Evolutionary conservation across 2,113 vertebrate species (phyloP), one percentile per base, ranked within the genome.

Genomic region (Limanda limanda): DNA sequence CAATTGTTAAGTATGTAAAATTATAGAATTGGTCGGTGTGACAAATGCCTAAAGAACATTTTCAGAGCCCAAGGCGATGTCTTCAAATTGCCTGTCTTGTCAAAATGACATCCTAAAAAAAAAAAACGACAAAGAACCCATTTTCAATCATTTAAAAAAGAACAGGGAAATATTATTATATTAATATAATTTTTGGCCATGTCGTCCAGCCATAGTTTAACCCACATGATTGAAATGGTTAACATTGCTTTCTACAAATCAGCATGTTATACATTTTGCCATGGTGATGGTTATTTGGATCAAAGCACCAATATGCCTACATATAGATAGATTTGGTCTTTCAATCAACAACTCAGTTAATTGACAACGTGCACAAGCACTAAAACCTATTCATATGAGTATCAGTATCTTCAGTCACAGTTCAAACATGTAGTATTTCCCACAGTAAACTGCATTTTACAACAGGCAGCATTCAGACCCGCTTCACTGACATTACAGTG

Each of bases 401-500:
- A 9, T 25, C 51, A 47, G 21, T 24, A 40, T 67, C 51, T 58
- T 15, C 23, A 9, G n/a, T 42, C n/a, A 14, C 10, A 71, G 18
- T 25, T 60, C 4, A 47, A 65, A 55, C 7, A 25, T 21, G 51
- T 20, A 31, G 42, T 21, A 48, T 37, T 54, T 27, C 11, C 42
- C 51, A 40, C 47, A 55, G 47, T 37, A 31, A 25, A 71, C 12
- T 40, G 20, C 15, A 56, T 71, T 77, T 73, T 4, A 63, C 74
- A 72, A 67, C 77, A 68, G 57, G 35, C 52, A 58, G 58, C 13
- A n/a, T 59, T 62, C 57, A 31, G 88, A 18, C 11, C 58, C 37
- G 83, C 78, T 60, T 56, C 37, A 9, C 58, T 72, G 55, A 64
- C 71, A 62, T 76, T 72, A 47, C 64, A 31, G n/a, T 1, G 47